Conservation (phyloP, 2,888 invertebrate species). For the Matsumyia berberina region DNA sequence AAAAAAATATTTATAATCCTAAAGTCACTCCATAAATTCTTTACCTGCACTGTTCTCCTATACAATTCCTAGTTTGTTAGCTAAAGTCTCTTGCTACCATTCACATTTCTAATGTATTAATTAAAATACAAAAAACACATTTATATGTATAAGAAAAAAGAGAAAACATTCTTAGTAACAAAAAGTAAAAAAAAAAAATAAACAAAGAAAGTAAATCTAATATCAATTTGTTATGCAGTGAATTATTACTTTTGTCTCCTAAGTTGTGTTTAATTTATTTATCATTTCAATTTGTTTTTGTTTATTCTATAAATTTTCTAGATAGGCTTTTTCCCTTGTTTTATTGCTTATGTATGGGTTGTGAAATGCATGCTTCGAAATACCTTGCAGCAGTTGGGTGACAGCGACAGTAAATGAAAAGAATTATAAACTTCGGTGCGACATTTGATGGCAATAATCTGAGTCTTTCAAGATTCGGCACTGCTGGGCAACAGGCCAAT, state of each 20-base stretch:
- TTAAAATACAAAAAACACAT: conserved; percentile 10
- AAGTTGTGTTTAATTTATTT: conserved; percentile 5
- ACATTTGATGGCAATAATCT: too few relatives aligned
- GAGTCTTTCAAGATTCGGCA: too few relatives aligned
- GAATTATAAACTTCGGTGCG: too few relatives aligned
- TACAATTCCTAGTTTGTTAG: conserved; percentile 26
- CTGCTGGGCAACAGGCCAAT: too few relatives aligned
- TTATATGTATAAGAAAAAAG: conserved; percentile 14
- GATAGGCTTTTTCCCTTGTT: neutral
- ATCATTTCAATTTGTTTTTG: neutral
- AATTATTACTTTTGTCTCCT: neutral
- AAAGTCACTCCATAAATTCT: conserved; percentile 23
- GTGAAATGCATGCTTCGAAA: neutral
- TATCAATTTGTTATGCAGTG: conserved; percentile 39
- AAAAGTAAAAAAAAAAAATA: neutral
- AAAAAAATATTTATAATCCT: too few relatives aligned
- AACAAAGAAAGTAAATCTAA: conserved; percentile 34
- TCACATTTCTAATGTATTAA: conserved; percentile 12
- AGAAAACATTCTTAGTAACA: conserved; percentile 9
- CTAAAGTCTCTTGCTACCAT: conserved; percentile 7
- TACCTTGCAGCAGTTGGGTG: neutral
- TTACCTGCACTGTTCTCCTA: conserved; percentile 5
- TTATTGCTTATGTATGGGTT: neutral
- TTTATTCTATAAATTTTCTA: neutral
- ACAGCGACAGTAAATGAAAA: neutral